phyloP scores from a whole-genome alignment of 2,888 invertebrate species.

The Stictocephala bisonia region DNA sequence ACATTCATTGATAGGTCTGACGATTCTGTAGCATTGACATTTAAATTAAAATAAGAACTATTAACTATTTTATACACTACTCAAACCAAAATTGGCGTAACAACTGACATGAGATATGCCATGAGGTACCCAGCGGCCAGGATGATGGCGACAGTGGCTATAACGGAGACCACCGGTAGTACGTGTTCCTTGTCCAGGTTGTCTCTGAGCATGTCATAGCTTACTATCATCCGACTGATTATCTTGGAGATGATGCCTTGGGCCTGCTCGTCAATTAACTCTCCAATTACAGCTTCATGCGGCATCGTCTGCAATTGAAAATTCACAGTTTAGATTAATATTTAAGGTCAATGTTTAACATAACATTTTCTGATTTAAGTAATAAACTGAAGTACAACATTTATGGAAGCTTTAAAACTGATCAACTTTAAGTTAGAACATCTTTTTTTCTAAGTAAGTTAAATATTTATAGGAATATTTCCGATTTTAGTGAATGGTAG shows the following conservation, averaged over 20 bases:
- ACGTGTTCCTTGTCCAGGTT: slow-evolving; percentile 82
- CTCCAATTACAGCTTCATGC: slow-evolving; percentile 72
- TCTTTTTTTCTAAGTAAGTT: too few species aligned
- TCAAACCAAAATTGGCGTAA: background rate
- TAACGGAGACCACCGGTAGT: slow-evolving; percentile 80
- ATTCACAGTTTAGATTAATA: background rate
- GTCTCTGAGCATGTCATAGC: slow-evolving; percentile 75
- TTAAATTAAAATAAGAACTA: too few species aligned
- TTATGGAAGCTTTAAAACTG: too few species aligned
- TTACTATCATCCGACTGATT: slow-evolving; percentile 73
- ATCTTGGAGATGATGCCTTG: slow-evolving; percentile 78
- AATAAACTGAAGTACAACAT: too few species aligned
- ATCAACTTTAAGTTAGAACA: too few species aligned
- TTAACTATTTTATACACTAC: too few species aligned
- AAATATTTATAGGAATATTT: too few species aligned
- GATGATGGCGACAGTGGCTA: slow-evolving; percentile 83
- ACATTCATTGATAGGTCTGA: too few species aligned
- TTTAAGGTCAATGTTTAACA: too few species aligned
- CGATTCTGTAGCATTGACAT: too few species aligned
- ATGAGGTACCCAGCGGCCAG: slow-evolving; percentile 85
- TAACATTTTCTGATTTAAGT: too few species aligned
- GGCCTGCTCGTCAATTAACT: slow-evolving; percentile 83
- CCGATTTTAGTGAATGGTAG: too few species aligned
- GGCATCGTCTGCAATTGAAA: slow-evolving; percentile 72
- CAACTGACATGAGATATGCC: slow-evolving; percentile 80